Conservation (phyloP, 2,888 invertebrate genomes). For the Dioctria linearis region DNA sequence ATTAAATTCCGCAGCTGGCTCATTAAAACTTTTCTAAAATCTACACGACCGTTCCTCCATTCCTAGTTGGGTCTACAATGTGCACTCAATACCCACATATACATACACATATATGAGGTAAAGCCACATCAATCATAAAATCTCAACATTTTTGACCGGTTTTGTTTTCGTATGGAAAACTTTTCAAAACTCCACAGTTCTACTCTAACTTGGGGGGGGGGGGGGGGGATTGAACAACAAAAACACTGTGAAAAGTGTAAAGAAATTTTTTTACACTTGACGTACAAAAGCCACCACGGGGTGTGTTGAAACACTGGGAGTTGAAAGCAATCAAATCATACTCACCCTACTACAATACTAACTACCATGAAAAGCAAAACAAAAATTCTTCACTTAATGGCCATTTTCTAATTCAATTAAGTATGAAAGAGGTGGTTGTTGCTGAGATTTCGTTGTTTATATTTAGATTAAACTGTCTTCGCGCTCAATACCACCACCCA, state of each 20-base stretch:
- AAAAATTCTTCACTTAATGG: neutral
- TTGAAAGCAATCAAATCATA: neutral
- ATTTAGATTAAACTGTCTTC: constrained; percentile 14
- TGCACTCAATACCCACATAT: too few relatives aligned
- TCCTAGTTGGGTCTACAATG: too few relatives aligned
- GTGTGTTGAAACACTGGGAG: neutral
- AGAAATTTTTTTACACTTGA: neutral
- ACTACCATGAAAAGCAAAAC: neutral
- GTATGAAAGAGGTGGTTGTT: neutral
- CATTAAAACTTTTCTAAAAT: too few relatives aligned
- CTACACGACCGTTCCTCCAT: too few relatives aligned
- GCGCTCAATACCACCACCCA: neutral
- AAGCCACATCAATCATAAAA: too few relatives aligned
- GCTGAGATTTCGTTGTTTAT: neutral
- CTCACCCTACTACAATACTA: neutral
- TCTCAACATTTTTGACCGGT: too few relatives aligned
- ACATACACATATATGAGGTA: too few relatives aligned
- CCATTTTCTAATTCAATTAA: constrained; percentile 18
- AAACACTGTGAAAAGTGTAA: neutral
- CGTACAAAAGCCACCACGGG: neutral
- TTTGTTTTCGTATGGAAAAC: too few relatives aligned
- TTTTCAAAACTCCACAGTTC: too few relatives aligned
- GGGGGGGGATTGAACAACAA: neutral
- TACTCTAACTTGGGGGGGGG: neutral
- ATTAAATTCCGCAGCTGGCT: too few relatives aligned